Percentiles rank a stretch among this genome's conserved stretches.
Conservation (phyloP, 2,888 invertebrate species). For the Rhimphoctona megacephalus region DNA sequence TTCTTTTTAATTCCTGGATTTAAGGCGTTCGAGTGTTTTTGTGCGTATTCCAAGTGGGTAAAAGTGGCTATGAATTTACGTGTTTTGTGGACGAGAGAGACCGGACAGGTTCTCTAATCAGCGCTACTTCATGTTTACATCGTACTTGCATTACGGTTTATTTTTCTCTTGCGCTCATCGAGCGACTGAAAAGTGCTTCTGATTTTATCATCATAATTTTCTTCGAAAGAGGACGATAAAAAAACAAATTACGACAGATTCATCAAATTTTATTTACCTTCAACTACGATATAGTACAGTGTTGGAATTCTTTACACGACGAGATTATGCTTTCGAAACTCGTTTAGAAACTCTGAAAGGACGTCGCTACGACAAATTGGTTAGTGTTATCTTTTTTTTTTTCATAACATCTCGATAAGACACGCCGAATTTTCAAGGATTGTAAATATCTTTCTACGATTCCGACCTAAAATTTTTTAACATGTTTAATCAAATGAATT, state of each 20-base stretch:
- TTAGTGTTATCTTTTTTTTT: slow-evolving; percentile 1
- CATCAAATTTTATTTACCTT: neutral
- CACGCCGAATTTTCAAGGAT: neutral
- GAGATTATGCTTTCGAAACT: slow-evolving; percentile 39
- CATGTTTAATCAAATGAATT: neutral
- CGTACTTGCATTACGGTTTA: slow-evolving; percentile 42
- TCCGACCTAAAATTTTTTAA: neutral
- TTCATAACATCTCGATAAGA: neutral
- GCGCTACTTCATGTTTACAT: slow-evolving; percentile 62
- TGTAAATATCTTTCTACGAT: neutral
- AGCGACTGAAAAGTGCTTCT: neutral
- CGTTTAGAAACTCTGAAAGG: neutral
- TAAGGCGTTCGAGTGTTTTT: slow-evolving; percentile 38
- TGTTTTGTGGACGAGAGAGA: slow-evolving; percentile 36
- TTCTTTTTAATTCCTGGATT: slow-evolving; percentile 8
- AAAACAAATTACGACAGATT: neutral
- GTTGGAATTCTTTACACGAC: slow-evolving; percentile 1
- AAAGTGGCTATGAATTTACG: slow-evolving; percentile 27
- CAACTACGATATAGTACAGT: neutral
- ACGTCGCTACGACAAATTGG: slow-evolving; percentile 1
- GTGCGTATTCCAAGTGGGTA: slow-evolving; percentile 9
- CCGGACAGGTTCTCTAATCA: slow-evolving; percentile 60
- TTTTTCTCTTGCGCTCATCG: slow-evolving; percentile 26
- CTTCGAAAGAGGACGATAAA: neutral
- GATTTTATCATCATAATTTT: neutral